These are phyloP conservation scores for Huso huso DNA, from an alignment of 2,797 vertebrate genomes.

Conservation along the genomic window DNA sequence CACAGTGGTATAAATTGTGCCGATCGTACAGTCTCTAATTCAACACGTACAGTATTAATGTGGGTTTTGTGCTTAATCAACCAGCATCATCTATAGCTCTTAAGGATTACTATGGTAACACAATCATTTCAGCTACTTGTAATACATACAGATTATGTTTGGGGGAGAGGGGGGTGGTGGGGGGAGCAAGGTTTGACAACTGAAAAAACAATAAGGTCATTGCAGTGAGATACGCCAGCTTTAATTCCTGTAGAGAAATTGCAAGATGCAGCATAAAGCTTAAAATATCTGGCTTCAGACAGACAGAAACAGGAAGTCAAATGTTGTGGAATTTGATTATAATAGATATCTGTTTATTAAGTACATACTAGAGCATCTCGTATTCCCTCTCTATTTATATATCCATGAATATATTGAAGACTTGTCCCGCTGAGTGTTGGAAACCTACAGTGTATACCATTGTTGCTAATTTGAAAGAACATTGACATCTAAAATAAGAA, in stretches of 20 bases:
- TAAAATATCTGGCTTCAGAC: too few relatives aligned
- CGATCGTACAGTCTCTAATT: conserved; percentile 25
- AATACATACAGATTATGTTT: conserved; percentile 35
- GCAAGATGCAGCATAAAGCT: too few relatives aligned
- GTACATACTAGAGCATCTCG: too few relatives aligned
- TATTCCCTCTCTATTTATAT: neutral
- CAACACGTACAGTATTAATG: conserved; percentile 22
- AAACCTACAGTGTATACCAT: too few relatives aligned
- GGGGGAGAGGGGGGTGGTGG: conserved; percentile 14
- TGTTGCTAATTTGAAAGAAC: too few relatives aligned
- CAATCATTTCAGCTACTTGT: conserved; percentile 40
- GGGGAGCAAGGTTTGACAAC: neutral
- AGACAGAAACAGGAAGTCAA: neutral
- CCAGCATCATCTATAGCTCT: conserved; percentile 32
- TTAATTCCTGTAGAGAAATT: too few relatives aligned
- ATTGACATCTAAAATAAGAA: too few relatives aligned
- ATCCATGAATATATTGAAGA: neutral
- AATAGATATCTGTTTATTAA: too few relatives aligned
- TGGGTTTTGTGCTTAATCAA: conserved; percentile 30
- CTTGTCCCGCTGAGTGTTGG: too few relatives aligned
- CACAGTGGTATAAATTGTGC: conserved; percentile 17
- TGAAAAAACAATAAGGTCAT: neutral
- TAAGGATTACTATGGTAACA: conserved; percentile 36
- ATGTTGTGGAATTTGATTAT: too few relatives aligned
- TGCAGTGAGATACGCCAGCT: neutral